Evolutionary conservation across 2,888 invertebrate species (phyloP).

Genomic region (Pandemis cinnamomeana): DNA sequence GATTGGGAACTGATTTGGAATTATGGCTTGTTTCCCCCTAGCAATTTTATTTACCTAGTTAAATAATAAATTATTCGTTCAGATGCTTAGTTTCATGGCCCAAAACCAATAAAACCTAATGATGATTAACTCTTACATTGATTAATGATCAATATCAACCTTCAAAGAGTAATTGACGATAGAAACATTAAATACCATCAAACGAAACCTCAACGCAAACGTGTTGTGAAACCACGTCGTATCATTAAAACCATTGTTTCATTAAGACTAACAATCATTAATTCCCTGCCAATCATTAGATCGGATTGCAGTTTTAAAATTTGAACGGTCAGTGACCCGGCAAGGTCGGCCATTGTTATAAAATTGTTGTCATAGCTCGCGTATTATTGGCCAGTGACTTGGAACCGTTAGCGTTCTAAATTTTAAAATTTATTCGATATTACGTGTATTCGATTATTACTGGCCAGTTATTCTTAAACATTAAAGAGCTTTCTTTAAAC

Average conservation of each 20-base stretch:
- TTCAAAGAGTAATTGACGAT: constrained; percentile 13
- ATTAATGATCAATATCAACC: constrained; percentile 32
- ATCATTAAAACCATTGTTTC: constrained; percentile 36
- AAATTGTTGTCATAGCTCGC: constrained; percentile 28
- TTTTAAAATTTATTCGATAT: background rate
- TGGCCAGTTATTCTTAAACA: background rate
- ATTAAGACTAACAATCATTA: constrained; percentile 38
- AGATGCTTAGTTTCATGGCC: background rate
- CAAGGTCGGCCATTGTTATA: constrained; percentile 41
- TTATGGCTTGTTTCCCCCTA: too few species aligned
- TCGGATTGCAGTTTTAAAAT: constrained; percentile 33
- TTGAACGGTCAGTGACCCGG: constrained; percentile 39
- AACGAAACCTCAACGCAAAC: constrained; percentile 18
- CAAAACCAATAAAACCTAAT: background rate
- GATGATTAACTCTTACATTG: constrained; percentile 20
- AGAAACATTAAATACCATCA: constrained; percentile 28
- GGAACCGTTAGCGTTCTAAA: background rate
- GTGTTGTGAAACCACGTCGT: constrained; percentile 25
- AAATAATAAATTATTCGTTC: background rate
- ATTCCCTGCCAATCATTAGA: constrained; percentile 26
- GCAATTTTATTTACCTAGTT: too few species aligned
- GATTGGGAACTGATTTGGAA: too few species aligned
- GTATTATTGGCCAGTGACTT: constrained; percentile 11
- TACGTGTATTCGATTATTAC: background rate
- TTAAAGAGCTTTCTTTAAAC: too few species aligned